phyloP scores from a whole-genome alignment of 2,113 vertebrate genomes.

The Rhineura floridana region DNA sequence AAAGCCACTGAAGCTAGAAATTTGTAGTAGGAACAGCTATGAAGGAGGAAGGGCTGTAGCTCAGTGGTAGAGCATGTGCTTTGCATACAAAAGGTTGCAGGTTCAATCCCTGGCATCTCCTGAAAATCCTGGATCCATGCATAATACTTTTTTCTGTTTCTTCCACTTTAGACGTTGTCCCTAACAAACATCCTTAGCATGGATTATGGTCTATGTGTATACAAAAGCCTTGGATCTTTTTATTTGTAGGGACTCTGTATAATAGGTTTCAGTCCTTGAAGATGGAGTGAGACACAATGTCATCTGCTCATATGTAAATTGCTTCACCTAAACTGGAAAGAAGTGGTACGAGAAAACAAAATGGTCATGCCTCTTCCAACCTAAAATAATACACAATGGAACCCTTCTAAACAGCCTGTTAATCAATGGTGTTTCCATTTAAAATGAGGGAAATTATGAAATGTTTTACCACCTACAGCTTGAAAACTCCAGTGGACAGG shows the following conservation, averaged over 20 bases:
- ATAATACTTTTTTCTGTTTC: neutral
- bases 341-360: slow-evolving; percentile 26
- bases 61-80: no score
- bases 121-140: no score
- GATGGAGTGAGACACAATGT: slow-evolving; percentile 10
- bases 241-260: neutral
- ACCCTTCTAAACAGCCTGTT: slow-evolving; percentile 7
- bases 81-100: no score
- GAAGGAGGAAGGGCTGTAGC: no score
- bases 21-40: neutral
- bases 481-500: slow-evolving; percentile 97
- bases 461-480: slow-evolving; percentile 91
- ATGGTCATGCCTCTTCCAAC: neutral
- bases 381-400: neutral
- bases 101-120: no score
- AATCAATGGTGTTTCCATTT: neutral
- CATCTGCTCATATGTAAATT: neutral
- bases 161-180: neutral
- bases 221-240: neutral
- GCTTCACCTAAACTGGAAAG: slow-evolving; percentile 22
- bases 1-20: slow-evolving; percentile 6
- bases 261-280: neutral
- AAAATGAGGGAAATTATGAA: neutral
- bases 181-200: neutral
- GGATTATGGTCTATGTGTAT: neutral